Evolutionary conservation across 2,888 invertebrate species (phyloP).

Genomic region (Latrodectus elegans): DNA sequence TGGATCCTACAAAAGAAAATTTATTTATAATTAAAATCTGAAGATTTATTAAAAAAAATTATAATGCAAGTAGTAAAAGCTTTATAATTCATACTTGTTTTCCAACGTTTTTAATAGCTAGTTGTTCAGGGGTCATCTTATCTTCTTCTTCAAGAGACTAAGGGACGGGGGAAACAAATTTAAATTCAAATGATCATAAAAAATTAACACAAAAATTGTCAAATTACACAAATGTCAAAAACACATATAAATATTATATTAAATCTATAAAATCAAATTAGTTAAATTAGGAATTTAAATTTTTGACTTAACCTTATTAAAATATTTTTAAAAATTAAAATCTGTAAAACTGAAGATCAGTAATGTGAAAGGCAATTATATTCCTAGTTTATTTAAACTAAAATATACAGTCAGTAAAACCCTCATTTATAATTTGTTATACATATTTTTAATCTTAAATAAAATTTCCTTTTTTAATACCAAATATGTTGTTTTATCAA

Average conservation of each 20-base stretch:
- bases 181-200: not conserved
- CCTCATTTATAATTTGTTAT: no score
- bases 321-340: no score
- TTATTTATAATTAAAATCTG: not conserved
- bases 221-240: no score
- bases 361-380: no score
- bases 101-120: constrained; percentile 99
- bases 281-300: no score
- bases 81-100: constrained; percentile 77
- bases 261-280: not conserved
- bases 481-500: no score
- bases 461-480: no score
- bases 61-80: not conserved
- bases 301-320: no score
- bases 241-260: not conserved
- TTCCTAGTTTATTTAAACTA: no score
- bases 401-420: no score
- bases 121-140: constrained; percentile 98
- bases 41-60: not conserved
- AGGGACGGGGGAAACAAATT: constrained; percentile 58
- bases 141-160: constrained; percentile 98
- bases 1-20: constrained; percentile 84
- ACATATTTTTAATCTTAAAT: no score
- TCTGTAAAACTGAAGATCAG: no score
- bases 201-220: not conserved